Conservation (phyloP, 64 coral and sea anemone genomes). For the Acropora tenuis region DNA sequence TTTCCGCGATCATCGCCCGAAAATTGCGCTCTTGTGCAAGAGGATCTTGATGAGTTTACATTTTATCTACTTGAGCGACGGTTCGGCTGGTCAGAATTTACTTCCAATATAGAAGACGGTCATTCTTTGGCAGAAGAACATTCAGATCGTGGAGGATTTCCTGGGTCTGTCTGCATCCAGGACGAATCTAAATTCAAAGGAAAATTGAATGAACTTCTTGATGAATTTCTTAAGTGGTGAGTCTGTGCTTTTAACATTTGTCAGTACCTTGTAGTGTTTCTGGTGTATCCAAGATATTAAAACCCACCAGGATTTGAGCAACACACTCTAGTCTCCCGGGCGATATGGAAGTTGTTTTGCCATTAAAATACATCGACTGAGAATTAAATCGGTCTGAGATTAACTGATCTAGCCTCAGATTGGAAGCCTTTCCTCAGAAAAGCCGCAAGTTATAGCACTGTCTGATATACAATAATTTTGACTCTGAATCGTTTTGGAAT, state of each 20-base stretch:
- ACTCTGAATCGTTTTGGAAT: too few relatives aligned
- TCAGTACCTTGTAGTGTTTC: neutral
- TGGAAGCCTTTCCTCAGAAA: too few relatives aligned
- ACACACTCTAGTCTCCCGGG: too few relatives aligned
- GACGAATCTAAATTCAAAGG: slow-evolving; percentile 87
- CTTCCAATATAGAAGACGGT: slow-evolving; percentile 37
- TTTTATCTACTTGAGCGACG: slow-evolving; percentile 96
- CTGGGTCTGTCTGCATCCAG: slow-evolving; percentile 55
- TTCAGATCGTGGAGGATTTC: slow-evolving; percentile 17
- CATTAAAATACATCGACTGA: too few relatives aligned
- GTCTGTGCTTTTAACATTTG: neutral
- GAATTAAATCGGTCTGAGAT: too few relatives aligned
- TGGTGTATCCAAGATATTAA: too few relatives aligned
- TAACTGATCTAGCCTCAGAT: too few relatives aligned
- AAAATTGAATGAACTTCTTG: slow-evolving; percentile 87
- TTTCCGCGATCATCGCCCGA: slow-evolving; percentile 82
- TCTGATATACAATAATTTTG: too few relatives aligned
- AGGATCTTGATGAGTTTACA: slow-evolving; percentile 81
- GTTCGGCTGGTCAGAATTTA: slow-evolving; percentile 93
- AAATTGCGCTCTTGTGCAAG: slow-evolving; percentile 61
- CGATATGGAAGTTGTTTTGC: too few relatives aligned
- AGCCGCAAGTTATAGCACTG: too few relatives aligned
- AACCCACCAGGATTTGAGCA: too few relatives aligned
- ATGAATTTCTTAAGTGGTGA: slow-evolving; percentile 96
- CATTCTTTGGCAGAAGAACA: slow-evolving; percentile 42